phyloP scores from a whole-genome alignment of 2,888 invertebrate species.

The Volucella inflata region DNA sequence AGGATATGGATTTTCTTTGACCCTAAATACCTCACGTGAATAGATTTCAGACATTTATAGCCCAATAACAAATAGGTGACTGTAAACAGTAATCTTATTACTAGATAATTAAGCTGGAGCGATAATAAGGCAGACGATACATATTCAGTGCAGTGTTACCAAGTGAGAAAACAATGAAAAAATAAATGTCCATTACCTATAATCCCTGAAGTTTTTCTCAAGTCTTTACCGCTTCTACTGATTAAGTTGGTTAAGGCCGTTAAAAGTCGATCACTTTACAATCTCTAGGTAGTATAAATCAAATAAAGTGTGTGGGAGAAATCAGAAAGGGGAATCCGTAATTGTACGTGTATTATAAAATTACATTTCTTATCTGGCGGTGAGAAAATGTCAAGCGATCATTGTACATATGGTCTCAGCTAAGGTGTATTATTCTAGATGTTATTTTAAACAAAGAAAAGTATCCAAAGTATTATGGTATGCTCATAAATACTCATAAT shows the following conservation, averaged over 20 bases:
- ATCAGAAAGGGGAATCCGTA: conserved; percentile 27
- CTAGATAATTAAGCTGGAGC: background rate
- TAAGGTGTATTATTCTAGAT: background rate
- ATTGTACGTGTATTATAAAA: background rate
- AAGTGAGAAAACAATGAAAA: background rate
- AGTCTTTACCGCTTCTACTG: conserved; percentile 7
- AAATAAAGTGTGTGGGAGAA: conserved; percentile 1
- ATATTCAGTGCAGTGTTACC: background rate
- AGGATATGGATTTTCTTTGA: background rate
- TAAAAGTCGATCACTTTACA: conserved; percentile 50
- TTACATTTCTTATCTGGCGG: conserved; percentile 38
- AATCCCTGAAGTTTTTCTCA: conserved; percentile 12
- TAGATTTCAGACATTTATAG: conserved; percentile 15
- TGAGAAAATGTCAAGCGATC: conserved; percentile 23
- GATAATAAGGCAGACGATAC: background rate
- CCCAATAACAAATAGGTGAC: background rate
- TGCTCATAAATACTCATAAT: too few species aligned
- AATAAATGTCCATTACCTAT: background rate
- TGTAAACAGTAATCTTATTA: conserved; percentile 5
- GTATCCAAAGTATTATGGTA: background rate
- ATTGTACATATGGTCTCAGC: background rate
- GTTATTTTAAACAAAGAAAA: background rate
- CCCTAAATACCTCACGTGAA: conserved; percentile 7
- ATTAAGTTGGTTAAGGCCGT: conserved; percentile 44
- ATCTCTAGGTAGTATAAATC: conserved; percentile 14